Evolutionary conservation across 2,113 vertebrate species (phyloP).

Genomic region (Microtus pennsylvanicus): DNA sequence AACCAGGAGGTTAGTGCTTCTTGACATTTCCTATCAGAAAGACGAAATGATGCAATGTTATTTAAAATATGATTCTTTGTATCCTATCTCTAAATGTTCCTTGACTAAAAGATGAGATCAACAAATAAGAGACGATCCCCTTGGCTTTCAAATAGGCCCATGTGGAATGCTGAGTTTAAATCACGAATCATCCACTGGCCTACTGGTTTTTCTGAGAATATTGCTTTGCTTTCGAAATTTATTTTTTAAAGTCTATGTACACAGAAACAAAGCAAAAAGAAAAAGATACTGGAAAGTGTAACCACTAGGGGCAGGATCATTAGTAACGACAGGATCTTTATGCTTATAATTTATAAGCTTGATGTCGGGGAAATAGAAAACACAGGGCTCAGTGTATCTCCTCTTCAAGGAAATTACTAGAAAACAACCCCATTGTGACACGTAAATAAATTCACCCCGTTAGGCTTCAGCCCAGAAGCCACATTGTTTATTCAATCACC

Average conservation of each 20-base stretch:
- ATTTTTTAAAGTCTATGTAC: constrained; percentile 60
- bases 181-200: constrained; percentile 51
- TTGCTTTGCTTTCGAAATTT: constrained; percentile 54
- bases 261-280: neutral
- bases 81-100: neutral
- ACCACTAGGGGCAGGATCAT: neutral
- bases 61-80: neutral
- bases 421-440: constrained; percentile 8
- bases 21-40: constrained; percentile 26
- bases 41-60: constrained; percentile 18
- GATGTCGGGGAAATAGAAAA: constrained; percentile 18
- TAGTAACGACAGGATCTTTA: neutral
- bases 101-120: constrained; percentile 34
- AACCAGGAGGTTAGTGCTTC: neutral
- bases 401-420: constrained; percentile 33
- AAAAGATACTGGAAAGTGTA: neutral
- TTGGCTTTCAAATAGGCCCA: constrained; percentile 44
- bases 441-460: constrained; percentile 49
- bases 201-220: constrained; percentile 57
- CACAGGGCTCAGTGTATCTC: neutral
- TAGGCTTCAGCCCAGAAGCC: constrained; percentile 4
- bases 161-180: constrained; percentile 41
- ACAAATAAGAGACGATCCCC: neutral
- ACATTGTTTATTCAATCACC: constrained; percentile 9
- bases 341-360: constrained; percentile 30